Evolutionary conservation across 2,113 vertebrate species (phyloP).

Genomic region (Spilogale gracilis): DNA sequence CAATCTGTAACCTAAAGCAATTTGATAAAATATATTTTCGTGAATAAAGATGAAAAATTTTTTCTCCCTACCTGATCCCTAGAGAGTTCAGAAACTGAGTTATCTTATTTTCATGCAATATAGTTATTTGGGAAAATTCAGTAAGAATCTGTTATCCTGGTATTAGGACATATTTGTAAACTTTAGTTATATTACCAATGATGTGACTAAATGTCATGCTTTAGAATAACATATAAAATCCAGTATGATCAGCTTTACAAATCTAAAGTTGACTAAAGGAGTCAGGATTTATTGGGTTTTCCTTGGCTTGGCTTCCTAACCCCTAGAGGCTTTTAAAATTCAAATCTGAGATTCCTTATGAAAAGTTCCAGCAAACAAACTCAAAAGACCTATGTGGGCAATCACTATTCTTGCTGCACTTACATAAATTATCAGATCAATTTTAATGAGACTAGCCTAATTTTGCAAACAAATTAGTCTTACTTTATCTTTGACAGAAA

Average conservation of each 20-base stretch:
- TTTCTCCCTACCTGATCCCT: not conserved
- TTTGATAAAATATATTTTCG: not conserved
- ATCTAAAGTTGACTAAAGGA: not conserved
- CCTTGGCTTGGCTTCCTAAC: not conserved
- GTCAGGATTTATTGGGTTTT: not conserved
- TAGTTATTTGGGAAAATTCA: not conserved
- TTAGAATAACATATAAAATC: not conserved
- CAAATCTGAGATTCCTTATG: not conserved
- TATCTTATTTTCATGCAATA: not conserved
- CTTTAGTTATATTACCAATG: not conserved
- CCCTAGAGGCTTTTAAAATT: not conserved
- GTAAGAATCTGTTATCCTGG: not conserved
- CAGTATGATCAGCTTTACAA: not conserved
- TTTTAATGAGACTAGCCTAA: not conserved
- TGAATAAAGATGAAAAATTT: not conserved
- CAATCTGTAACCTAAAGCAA: not conserved
- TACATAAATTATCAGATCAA: not conserved
- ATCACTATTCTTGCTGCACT: not conserved
- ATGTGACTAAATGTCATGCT: not conserved
- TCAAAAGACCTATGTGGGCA: not conserved
- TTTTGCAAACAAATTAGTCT: not conserved
- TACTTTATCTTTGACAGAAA: conserved; percentile 24
- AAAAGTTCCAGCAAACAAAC: conserved; percentile 30
- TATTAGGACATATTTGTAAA: not conserved
- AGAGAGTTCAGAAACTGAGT: not conserved